Evolutionary conservation across 2,113 vertebrate species (phyloP).

Genomic region (Trichomycterus rosablanca): DNA sequence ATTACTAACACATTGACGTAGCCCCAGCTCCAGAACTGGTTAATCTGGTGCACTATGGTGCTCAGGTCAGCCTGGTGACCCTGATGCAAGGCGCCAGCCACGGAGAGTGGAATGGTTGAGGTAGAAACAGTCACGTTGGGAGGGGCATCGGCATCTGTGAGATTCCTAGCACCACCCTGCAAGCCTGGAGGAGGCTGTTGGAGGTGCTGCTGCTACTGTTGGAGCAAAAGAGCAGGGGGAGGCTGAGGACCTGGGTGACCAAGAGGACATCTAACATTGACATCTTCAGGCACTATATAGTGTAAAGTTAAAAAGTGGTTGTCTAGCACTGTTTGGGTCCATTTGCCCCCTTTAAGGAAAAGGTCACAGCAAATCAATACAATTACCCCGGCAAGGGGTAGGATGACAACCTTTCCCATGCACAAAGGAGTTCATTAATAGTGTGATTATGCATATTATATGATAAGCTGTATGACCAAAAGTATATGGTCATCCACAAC

Average conservation of each 20-base stretch:
- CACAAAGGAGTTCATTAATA: too few species aligned
- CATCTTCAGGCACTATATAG: too few species aligned
- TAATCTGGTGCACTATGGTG: slow-evolving; percentile 98
- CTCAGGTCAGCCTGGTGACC: slow-evolving; percentile 89
- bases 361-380: too few species aligned
- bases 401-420: too few species aligned
- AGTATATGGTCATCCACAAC: too few species aligned
- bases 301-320: too few species aligned
- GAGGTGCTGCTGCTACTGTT: slow-evolving; percentile 73
- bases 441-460: too few species aligned
- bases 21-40: slow-evolving; percentile 91
- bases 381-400: too few species aligned
- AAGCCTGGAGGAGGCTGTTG: slow-evolving; percentile 71
- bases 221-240: slow-evolving; percentile 70
- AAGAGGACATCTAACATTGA: too few species aligned
- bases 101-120: slow-evolving; percentile 99
- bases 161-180: slow-evolving; percentile 81
- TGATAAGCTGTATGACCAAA: too few species aligned
- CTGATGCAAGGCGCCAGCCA: slow-evolving; percentile 91
- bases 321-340: too few species aligned
- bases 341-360: too few species aligned
- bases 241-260: slow-evolving; percentile 57
- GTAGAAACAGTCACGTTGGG: slow-evolving; percentile 99
- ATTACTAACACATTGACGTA: slow-evolving; percentile 97
- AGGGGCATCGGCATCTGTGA: slow-evolving; percentile 89